Conservation (phyloP, 2,113 vertebrate species). For the Antechinus flavipes region DNA sequence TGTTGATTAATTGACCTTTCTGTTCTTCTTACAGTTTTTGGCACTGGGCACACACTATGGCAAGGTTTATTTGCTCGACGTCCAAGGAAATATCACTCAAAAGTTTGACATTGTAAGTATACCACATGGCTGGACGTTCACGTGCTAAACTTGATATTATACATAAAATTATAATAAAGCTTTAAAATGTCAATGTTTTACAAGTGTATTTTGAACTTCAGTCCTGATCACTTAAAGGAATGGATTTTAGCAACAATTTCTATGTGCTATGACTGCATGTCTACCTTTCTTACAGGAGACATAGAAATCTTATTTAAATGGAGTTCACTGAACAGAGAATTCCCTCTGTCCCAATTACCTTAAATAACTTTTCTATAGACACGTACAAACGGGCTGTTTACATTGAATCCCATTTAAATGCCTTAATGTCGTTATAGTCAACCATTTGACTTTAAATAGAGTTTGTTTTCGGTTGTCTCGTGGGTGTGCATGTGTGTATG, state of each 20-base stretch:
- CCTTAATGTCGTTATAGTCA: constrained; percentile 41
- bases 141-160: constrained; percentile 18
- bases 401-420: constrained; percentile 13
- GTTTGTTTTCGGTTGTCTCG: neutral
- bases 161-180: neutral
- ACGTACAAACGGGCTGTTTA: constrained; percentile 9
- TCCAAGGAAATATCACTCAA: constrained; percentile 97
- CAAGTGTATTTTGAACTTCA: neutral
- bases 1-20: constrained; percentile 63
- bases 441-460: constrained; percentile 34
- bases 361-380: constrained; percentile 10
- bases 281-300: constrained; percentile 16
- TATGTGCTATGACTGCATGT: neutral
- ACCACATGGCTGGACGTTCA: constrained; percentile 20
- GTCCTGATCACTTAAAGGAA: constrained; percentile 29
- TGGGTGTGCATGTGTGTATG: neutral
- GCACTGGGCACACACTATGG: constrained; percentile 98
- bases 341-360: neutral
- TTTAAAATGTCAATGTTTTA: constrained; percentile 23
- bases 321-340: neutral
- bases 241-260: constrained; percentile 23
- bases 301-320: constrained; percentile 46
- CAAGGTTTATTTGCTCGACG: constrained; percentile 96
- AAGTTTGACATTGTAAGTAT: constrained; percentile 98
- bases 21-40: constrained; percentile 91